phyloP scores from a whole-genome alignment of 2,888 invertebrate species.

The Drosophila anomelani region DNA sequence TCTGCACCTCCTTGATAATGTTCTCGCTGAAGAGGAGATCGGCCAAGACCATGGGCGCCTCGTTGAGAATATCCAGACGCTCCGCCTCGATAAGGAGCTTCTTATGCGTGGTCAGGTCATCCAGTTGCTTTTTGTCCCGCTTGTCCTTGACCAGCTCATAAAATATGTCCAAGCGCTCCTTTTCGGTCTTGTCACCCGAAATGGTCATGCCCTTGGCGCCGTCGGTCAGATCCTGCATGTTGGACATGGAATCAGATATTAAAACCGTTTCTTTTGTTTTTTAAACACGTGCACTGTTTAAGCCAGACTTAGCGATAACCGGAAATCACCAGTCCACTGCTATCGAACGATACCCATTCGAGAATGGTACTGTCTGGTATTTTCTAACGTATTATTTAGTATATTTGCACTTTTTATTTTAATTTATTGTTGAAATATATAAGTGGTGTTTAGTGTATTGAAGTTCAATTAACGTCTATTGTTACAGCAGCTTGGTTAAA shows the following conservation, averaged over 20 bases:
- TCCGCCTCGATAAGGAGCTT: slow-evolving; percentile 93
- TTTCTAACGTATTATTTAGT: no score
- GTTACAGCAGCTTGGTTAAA: slow-evolving; percentile 30
- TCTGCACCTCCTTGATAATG: slow-evolving; percentile 89
- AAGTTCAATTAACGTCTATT: slow-evolving; percentile 31
- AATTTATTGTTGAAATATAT: slow-evolving; percentile 23
- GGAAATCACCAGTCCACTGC: no score
- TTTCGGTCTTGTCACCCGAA: slow-evolving; percentile 97
- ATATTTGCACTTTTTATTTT: slow-evolving; percentile 33
- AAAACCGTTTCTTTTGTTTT: slow-evolving; percentile 32
- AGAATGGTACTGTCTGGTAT: no score
- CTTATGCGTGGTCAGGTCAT: slow-evolving; percentile 87
- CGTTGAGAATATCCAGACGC: slow-evolving; percentile 96
- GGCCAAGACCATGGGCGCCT: slow-evolving; percentile 96
- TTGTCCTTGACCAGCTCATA: slow-evolving; percentile 91
- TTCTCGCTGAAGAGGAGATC: slow-evolving; percentile 93
- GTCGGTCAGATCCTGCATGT: slow-evolving; percentile 96
- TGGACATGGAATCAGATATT: slow-evolving; percentile 48
- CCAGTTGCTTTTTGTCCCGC: slow-evolving; percentile 87
- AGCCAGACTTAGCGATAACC: neutral
- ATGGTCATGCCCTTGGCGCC: slow-evolving; percentile 97
- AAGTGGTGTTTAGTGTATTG: slow-evolving; percentile 23
- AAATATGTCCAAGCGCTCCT: slow-evolving; percentile 98
- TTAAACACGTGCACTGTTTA: slow-evolving; percentile 1
- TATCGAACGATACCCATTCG: neutral